Evolutionary conservation across 2,113 vertebrate genomes (phyloP).

Genomic region (Ptyas mucosa): DNA sequence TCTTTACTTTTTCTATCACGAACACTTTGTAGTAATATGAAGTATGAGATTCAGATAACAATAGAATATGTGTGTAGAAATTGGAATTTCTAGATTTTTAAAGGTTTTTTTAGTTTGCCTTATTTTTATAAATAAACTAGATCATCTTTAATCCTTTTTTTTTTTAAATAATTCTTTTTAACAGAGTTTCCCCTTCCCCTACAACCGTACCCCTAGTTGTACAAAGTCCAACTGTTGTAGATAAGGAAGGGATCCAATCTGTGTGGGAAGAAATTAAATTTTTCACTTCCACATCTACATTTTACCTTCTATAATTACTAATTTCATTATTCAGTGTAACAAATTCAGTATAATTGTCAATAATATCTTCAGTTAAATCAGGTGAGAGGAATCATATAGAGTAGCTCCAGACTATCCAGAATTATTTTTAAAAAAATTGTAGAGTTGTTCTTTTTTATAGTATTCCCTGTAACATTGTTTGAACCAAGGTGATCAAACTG

Average conservation of each 20-base stretch:
- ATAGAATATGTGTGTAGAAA: not conserved
- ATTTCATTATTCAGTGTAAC: not conserved
- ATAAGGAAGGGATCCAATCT: not conserved
- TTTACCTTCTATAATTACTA: not conserved
- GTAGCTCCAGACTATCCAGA: not conserved
- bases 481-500: too few species aligned
- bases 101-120: not conserved
- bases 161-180: not conserved
- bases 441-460: not conserved
- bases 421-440: not conserved
- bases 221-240: not conserved
- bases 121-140: not conserved
- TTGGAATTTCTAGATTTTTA: not conserved
- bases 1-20: not conserved
- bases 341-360: not conserved
- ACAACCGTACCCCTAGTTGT: not conserved
- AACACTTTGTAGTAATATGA: not conserved
- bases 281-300: not conserved
- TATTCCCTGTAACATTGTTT: not conserved
- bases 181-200: not conserved
- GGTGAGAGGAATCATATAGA: not conserved
- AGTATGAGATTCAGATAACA: not conserved
- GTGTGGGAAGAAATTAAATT: not conserved
- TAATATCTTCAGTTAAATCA: not conserved
- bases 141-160: not conserved